phyloP scores from a whole-genome alignment of 2,113 vertebrate genomes.

The Mixornis gularis region DNA sequence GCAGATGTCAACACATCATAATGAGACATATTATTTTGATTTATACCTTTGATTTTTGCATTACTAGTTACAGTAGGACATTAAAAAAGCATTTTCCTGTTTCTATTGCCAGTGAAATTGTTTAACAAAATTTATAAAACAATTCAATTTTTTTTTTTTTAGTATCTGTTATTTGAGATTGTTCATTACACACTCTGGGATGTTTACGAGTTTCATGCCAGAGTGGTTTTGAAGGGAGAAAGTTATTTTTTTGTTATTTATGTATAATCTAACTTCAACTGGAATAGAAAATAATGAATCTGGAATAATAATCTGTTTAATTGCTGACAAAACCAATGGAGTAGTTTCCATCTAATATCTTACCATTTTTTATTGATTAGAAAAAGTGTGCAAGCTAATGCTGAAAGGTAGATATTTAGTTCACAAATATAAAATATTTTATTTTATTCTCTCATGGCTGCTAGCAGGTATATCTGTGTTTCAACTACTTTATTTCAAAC shows the following conservation, averaged over 20 bases:
- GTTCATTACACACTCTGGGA: neutral
- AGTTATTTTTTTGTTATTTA: neutral
- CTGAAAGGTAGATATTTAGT: neutral
- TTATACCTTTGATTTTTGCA: neutral
- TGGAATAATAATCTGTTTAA: constrained; percentile 9
- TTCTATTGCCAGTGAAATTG: neutral
- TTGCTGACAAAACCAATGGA: neutral
- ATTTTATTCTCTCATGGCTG: neutral
- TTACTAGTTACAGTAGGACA: neutral
- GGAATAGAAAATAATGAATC: neutral
- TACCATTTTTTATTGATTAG: neutral
- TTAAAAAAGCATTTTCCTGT: neutral
- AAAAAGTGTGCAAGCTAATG: neutral
- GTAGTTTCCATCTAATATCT: neutral
- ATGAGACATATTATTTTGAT: neutral
- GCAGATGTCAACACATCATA: neutral
- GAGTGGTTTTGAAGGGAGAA: neutral
- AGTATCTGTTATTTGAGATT: neutral
- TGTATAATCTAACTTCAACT: neutral
- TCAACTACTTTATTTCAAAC: neutral
- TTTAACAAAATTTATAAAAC: neutral
- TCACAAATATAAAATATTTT: neutral
- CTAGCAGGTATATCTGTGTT: neutral
- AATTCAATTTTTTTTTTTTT: neutral
- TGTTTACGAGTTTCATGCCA: neutral